These are phyloP conservation scores for Aptenodytes forsteri DNA, from an alignment of 2,113 vertebrate genomes.

Conservation along the genomic window DNA sequence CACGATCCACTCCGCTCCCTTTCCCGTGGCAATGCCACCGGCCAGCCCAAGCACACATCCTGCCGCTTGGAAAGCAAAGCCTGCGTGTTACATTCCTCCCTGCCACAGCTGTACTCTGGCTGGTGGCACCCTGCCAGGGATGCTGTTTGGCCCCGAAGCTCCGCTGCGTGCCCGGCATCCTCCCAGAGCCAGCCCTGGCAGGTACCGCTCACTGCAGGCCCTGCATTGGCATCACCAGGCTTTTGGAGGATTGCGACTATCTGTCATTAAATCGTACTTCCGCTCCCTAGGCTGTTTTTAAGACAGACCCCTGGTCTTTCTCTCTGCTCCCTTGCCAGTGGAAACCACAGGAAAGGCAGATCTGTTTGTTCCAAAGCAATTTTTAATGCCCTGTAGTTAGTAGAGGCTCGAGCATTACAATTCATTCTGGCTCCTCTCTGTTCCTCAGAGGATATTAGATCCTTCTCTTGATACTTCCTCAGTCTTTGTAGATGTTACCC, in stretches of 20 bases:
- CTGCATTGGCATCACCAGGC: background rate
- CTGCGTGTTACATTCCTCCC: background rate
- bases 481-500: conserved; percentile 23
- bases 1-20: fast-evolving
- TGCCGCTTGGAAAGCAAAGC: background rate
- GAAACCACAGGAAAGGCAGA: background rate
- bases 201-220: fast-evolving
- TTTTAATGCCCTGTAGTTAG: conserved; percentile 33
- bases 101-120: background rate
- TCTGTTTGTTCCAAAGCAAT: conserved; percentile 7
- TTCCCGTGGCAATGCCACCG: fast-evolving
- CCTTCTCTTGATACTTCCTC: conserved; percentile 23
- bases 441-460: conserved; percentile 40
- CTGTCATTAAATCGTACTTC: background rate
- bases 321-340: background rate
- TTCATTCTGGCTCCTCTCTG: background rate
- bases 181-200: background rate
- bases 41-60: background rate
- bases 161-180: background rate
- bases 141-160: fast-evolving
- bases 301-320: background rate
- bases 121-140: background rate
- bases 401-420: background rate
- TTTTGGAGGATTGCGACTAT: background rate
- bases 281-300: background rate